These are phyloP conservation scores for Agonopterix heracliana DNA, from an alignment of 2,888 invertebrate species.

Conservation along the genomic window DNA sequence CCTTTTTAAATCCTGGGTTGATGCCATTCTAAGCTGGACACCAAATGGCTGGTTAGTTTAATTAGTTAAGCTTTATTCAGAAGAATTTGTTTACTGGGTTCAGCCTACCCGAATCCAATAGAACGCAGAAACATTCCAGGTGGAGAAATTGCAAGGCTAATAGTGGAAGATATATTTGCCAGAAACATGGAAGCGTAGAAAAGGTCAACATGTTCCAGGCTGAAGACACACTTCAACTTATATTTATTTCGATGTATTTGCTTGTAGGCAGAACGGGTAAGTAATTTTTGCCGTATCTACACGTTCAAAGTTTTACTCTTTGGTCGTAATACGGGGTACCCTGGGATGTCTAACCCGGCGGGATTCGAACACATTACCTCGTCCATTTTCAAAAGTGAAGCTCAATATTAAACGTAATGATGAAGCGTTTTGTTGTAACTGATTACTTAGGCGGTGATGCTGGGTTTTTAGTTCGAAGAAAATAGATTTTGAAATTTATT, in stretches of 20 bases:
- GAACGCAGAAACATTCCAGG: too few species aligned
- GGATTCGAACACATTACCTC: slow-evolving; percentile 51
- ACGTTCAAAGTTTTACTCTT: background rate
- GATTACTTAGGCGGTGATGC: slow-evolving; percentile 25
- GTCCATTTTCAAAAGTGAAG: slow-evolving; percentile 44
- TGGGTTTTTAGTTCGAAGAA: background rate
- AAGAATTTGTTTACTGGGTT: too few species aligned
- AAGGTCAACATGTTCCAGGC: too few species aligned
- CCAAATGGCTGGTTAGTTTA: too few species aligned
- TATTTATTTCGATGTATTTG: background rate
- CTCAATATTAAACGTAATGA: slow-evolving; percentile 55
- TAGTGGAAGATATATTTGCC: too few species aligned
- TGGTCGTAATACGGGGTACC: slow-evolving; percentile 38
- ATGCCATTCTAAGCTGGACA: too few species aligned
- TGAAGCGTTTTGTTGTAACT: slow-evolving; percentile 43
- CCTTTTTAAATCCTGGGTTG: too few species aligned
- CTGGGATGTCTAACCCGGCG: slow-evolving; percentile 44
- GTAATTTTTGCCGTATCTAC: background rate
- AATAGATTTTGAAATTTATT: background rate
- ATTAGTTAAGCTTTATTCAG: too few species aligned
- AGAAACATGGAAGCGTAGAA: too few species aligned
- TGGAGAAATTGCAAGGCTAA: too few species aligned
- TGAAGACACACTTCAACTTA: background rate
- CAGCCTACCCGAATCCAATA: too few species aligned
- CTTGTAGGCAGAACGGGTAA: background rate